Evolutionary conservation across 2,797 vertebrate species (phyloP).

Genomic region (Enteromius paludinosus): DNA sequence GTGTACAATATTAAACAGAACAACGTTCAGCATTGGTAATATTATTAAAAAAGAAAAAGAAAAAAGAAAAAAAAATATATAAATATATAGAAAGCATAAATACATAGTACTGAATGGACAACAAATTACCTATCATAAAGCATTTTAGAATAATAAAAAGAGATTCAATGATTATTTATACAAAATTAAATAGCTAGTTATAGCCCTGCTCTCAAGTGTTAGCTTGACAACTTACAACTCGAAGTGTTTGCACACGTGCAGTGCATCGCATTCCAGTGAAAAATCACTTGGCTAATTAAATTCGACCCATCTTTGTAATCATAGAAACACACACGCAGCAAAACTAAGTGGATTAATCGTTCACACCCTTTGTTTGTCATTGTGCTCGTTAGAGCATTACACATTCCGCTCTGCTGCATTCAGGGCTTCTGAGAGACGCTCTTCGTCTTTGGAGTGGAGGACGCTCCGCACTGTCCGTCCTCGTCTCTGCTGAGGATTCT

Average conservation of each 20-base stretch:
- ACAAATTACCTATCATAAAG: neutral
- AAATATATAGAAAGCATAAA: neutral
- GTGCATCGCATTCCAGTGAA: conserved; percentile 45
- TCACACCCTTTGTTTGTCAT: conserved; percentile 69
- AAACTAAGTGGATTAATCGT: conserved; percentile 73
- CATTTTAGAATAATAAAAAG: neutral
- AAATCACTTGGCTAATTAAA: conserved; percentile 69
- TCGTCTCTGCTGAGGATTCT: conserved; percentile 16
- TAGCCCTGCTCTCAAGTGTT: neutral
- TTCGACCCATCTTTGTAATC: conserved; percentile 71
- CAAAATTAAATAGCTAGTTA: neutral
- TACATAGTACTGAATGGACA: neutral
- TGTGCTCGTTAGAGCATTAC: conserved; percentile 70
- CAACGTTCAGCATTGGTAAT: too few relatives aligned
- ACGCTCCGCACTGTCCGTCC: conserved; percentile 30
- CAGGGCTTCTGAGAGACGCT: conserved; percentile 52
- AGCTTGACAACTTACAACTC: neutral
- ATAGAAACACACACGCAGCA: conserved; percentile 67
- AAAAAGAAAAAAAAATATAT: too few relatives aligned
- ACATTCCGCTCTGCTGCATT: conserved; percentile 58
- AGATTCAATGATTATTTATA: neutral
- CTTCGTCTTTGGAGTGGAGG: conserved; percentile 45
- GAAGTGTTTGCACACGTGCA: conserved; percentile 9
- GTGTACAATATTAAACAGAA: too few relatives aligned
- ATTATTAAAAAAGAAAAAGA: too few relatives aligned